phyloP scores from a whole-genome alignment of 2,888 invertebrate genomes.

The Lamproptera curius region DNA sequence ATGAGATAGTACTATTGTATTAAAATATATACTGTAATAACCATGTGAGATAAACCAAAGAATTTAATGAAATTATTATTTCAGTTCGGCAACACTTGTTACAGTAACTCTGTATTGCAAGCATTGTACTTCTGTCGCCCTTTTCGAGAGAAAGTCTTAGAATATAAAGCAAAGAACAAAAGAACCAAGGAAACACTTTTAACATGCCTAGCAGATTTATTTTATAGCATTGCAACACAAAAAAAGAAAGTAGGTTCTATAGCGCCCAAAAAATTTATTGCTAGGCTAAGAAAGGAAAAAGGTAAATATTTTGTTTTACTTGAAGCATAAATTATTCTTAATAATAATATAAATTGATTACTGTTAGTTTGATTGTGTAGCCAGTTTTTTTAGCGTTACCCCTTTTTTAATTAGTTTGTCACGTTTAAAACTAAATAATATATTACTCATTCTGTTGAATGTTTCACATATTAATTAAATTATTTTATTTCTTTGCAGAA shows the following conservation, averaged over 20 bases:
- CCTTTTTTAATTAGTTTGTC: too few species aligned
- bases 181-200: constrained; percentile 97
- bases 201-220: constrained; percentile 98
- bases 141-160: constrained; percentile 98
- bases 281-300: constrained; percentile 98
- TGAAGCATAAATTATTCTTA: too few species aligned
- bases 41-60: too few species aligned
- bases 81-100: constrained; percentile 99
- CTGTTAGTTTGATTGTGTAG: too few species aligned
- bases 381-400: too few species aligned
- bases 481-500: constrained; percentile 84
- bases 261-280: constrained; percentile 99
- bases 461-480: too few species aligned
- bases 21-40: too few species aligned
- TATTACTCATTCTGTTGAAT: too few species aligned
- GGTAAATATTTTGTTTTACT: too few species aligned
- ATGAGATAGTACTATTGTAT: too few species aligned
- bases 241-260: constrained; percentile 99
- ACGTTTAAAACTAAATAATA: too few species aligned
- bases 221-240: constrained; percentile 99
- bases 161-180: constrained; percentile 98
- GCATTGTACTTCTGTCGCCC: constrained; percentile 99
- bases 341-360: too few species aligned
- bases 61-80: constrained; percentile 40
- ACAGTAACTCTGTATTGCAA: constrained; percentile 99